Conservation (phyloP, 92 coral and sea anemone species). For the Epizoanthus stellaris region DNA sequence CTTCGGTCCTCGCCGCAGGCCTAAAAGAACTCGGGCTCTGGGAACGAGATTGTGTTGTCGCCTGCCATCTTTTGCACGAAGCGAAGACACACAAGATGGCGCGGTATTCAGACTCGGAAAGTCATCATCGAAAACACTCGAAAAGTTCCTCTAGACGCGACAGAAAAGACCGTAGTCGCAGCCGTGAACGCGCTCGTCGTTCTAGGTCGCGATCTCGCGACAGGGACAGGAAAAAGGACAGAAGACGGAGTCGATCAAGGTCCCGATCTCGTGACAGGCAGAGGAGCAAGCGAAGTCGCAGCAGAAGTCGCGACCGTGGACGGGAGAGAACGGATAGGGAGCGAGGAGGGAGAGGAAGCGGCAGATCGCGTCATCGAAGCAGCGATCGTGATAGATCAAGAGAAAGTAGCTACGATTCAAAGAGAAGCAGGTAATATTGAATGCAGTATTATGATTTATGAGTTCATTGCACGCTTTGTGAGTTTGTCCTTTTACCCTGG, state of each 20-base stretch:
- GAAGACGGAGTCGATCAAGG: slow-evolving; percentile 34
- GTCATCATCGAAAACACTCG: slow-evolving; percentile 67
- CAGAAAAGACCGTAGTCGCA: slow-evolving; percentile 73
- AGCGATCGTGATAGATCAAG: slow-evolving; percentile 52
- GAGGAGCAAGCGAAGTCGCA: slow-evolving; percentile 49
- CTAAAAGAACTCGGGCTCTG: too few species aligned
- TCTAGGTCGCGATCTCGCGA: slow-evolving; percentile 73
- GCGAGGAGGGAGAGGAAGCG: slow-evolving; percentile 49
- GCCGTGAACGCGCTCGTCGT: slow-evolving; percentile 77
- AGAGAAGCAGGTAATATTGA: slow-evolving; percentile 10
- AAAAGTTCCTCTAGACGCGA: slow-evolving; percentile 75
- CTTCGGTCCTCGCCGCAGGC: too few species aligned
- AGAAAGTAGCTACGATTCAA: slow-evolving; percentile 59
- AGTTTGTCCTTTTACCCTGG: too few species aligned
- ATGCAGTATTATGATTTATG: too few species aligned
- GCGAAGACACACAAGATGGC: slow-evolving; percentile 69
- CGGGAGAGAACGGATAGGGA: slow-evolving; percentile 41
- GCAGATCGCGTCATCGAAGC: slow-evolving; percentile 40
- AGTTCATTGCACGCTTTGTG: background rate
- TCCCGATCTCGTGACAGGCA: slow-evolving; percentile 51
- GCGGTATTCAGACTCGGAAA: slow-evolving; percentile 87
- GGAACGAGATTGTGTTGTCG: background rate
- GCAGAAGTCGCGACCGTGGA: slow-evolving; percentile 51
- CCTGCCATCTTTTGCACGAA: slow-evolving; percentile 13
- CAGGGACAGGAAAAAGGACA: slow-evolving; percentile 30